Evolutionary conservation across 2,888 invertebrate genomes (phyloP), one percentile per base, ranked within the genome.

Genomic region (Brachycybe producta): DNA sequence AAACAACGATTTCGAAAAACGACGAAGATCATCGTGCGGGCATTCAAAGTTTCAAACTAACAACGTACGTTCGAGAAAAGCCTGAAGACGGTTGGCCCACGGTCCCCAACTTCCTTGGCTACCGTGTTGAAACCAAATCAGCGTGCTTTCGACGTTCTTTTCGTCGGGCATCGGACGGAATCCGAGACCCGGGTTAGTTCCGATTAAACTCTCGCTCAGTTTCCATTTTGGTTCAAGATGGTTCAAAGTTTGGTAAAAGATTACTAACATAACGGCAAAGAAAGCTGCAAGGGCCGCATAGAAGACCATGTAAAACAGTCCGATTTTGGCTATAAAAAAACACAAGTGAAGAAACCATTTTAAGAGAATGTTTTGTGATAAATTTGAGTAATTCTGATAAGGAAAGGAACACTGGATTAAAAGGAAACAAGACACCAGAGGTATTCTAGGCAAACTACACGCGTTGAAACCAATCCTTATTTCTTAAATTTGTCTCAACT

Each of bases 141-240:
- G 78, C 56, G 95, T 95, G 67, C 92, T 94, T 68, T 92, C 92
- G 60, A 91, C 87, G 65, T 92, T 90, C 53, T 78, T 77, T 61
- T 84, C 84, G 60, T 90, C 80, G 5, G 95, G 91, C 84, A 90
- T 87, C 56, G 98, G 98, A 65, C 95, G 78, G 74, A 94, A 97
- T 58, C 95, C 95, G 64, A 98, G 77, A 88, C 90, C 95, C 70
- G 97, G 97, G 74, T 95, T 95, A 64, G 75, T 79, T 57, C 92
- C 92, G 64, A 94, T 92, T 63, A 92, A 70, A 40, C 91, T 88
- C 54, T 78, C 73, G 19, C 82, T 82, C 67, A 84, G 73, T 70
- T 84, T 83, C 87, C 88, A 94, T 67, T 90, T 90, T 17, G 94
- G 94, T 67, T 76, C 77, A 64, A 80, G 79, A 58, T 74, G 68